phyloP scores from a whole-genome alignment of 2,797 vertebrate genomes.

The Buceros bicornis region DNA sequence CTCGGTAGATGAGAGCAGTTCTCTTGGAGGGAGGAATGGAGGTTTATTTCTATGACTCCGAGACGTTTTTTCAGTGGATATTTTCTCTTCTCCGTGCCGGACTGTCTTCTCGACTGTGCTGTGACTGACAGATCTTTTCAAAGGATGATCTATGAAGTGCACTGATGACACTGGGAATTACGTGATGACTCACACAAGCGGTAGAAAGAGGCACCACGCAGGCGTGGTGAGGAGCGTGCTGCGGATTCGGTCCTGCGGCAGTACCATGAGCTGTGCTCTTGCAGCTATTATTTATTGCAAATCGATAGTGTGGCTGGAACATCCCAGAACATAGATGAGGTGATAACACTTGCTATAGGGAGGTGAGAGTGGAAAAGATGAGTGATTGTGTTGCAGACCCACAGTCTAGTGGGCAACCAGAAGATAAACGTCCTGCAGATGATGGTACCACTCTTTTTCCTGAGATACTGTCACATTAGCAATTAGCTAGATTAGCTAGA shows the following conservation, averaged over 20 bases:
- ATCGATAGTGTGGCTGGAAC: neutral
- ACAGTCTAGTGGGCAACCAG: neutral
- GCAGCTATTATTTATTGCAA: neutral
- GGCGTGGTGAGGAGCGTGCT: neutral
- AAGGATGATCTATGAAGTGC: neutral
- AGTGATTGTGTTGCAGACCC: neutral
- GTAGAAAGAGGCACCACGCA: neutral
- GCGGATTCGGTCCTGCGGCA: neutral
- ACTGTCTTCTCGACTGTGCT: neutral
- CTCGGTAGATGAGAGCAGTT: neutral
- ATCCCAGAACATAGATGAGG: neutral
- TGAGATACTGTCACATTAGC: neutral
- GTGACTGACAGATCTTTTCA: neutral
- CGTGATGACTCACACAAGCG: neutral
- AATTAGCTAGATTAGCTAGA: neutral
- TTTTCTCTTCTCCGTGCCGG: neutral
- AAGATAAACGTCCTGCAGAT: neutral
- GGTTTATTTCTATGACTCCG: neutral
- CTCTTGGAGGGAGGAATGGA: neutral
- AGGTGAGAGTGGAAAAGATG: neutral
- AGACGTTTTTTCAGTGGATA: neutral
- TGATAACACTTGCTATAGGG: neutral
- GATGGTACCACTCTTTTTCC: neutral
- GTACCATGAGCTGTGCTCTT: neutral
- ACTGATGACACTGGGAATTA: neutral